phyloP scores from a whole-genome alignment of 2,888 invertebrate species.

The Mesoligia furuncula region DNA sequence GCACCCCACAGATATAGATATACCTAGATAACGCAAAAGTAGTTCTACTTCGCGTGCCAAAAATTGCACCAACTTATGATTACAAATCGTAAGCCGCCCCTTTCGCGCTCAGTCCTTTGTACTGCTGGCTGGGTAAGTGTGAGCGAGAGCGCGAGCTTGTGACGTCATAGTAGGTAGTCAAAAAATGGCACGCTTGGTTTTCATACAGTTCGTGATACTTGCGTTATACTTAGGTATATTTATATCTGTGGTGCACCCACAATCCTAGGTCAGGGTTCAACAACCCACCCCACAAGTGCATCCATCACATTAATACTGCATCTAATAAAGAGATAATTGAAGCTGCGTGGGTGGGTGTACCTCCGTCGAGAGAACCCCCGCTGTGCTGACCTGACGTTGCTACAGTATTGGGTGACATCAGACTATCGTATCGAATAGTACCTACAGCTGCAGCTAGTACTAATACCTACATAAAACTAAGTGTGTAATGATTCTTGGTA shows the following conservation, averaged over 20 bases:
- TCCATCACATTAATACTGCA: constrained; percentile 68
- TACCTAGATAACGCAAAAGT: too few species aligned
- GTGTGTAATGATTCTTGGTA: constrained; percentile 27
- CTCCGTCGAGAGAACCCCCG: constrained; percentile 33
- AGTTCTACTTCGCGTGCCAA: too few species aligned
- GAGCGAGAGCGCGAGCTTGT: too few species aligned
- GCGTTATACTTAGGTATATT: too few species aligned
- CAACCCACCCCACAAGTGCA: constrained; percentile 64
- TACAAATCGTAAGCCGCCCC: too few species aligned
- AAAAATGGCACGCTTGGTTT: too few species aligned
- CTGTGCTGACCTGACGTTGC: constrained; percentile 14
- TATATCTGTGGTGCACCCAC: constrained; percentile 30
- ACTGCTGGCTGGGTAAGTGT: too few species aligned
- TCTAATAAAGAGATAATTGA: constrained; percentile 75
- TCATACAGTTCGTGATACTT: too few species aligned
- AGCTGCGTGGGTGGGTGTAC: constrained; percentile 67
- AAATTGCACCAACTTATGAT: too few species aligned
- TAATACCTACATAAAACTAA: constrained; percentile 10
- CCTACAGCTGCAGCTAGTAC: constrained; percentile 1
- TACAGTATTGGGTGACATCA: constrained; percentile 51
- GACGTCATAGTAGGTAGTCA: too few species aligned
- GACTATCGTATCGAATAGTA: constrained; percentile 13
- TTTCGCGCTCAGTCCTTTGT: too few species aligned
- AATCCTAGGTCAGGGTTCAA: constrained; percentile 64
- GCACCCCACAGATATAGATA: too few species aligned